These are phyloP conservation scores for Phocoena phocoena DNA, from an alignment of 2,113 vertebrate species.

Conservation along the genomic window DNA sequence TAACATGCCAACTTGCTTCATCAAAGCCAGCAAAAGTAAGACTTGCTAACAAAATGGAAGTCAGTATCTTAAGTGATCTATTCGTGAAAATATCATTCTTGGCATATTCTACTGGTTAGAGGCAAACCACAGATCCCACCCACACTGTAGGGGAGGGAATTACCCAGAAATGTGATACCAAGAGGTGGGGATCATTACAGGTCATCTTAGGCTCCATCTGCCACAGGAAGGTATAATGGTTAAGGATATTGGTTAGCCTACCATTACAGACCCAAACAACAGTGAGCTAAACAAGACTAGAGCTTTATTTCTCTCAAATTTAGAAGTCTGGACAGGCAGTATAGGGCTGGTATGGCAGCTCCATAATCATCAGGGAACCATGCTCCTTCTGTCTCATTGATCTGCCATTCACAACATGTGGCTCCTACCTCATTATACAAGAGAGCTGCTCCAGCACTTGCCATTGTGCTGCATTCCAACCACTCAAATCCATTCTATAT, in stretches of 20 bases:
- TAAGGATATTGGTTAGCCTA: neutral
- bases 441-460: neutral
- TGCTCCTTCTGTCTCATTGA: neutral
- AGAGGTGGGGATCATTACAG: neutral
- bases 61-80: neutral
- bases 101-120: neutral
- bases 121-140: neutral
- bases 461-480: neutral
- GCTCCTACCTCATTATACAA: neutral
- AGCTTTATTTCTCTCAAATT: neutral
- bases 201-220: neutral
- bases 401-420: neutral
- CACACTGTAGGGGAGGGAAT: neutral
- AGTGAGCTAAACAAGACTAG: neutral
- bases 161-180: neutral
- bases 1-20: neutral
- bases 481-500: neutral
- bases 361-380: neutral
- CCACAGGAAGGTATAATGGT: neutral
- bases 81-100: neutral
- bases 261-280: neutral
- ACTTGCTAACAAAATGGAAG: neutral
- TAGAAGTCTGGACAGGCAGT: neutral
- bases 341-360: too few relatives aligned
- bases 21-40: neutral